Conservation (phyloP, 2,113 vertebrate species). For the Formicarius rufipectus region DNA sequence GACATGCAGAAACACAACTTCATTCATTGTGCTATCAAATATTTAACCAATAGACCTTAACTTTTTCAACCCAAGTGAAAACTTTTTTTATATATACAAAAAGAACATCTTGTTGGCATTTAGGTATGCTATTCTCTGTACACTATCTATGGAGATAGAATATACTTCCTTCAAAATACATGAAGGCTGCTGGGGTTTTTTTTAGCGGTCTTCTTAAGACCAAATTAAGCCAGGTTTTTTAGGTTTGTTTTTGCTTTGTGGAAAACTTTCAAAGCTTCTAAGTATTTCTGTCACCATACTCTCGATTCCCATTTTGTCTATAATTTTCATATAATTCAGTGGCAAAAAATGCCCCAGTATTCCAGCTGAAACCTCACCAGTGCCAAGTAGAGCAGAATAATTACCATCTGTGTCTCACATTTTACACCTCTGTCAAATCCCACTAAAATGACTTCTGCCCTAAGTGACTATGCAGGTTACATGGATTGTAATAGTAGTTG, state of each 20-base stretch:
- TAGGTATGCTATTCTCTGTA: not conserved
- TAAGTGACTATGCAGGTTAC: not conserved
- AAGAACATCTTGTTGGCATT: not conserved
- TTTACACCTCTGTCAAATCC: constrained; percentile 40
- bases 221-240: not conserved
- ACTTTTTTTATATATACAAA: not conserved
- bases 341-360: not conserved
- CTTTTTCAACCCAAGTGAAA: not conserved
- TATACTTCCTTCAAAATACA: not conserved
- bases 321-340: not conserved
- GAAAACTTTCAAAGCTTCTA: not conserved
- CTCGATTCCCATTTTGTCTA: not conserved
- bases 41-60: not conserved
- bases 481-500: not conserved
- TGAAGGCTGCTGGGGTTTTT: not conserved
- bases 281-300: not conserved
- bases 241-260: not conserved
- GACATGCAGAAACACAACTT: not conserved
- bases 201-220: not conserved
- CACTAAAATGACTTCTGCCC: constrained; percentile 4
- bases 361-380: constrained; percentile 4
- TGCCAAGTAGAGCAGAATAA: constrained; percentile 58
- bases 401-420: constrained; percentile 23
- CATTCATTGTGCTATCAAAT: not conserved
- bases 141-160: not conserved